Conservation (phyloP, 2,797 vertebrate genomes). For the Sparus aurata region DNA sequence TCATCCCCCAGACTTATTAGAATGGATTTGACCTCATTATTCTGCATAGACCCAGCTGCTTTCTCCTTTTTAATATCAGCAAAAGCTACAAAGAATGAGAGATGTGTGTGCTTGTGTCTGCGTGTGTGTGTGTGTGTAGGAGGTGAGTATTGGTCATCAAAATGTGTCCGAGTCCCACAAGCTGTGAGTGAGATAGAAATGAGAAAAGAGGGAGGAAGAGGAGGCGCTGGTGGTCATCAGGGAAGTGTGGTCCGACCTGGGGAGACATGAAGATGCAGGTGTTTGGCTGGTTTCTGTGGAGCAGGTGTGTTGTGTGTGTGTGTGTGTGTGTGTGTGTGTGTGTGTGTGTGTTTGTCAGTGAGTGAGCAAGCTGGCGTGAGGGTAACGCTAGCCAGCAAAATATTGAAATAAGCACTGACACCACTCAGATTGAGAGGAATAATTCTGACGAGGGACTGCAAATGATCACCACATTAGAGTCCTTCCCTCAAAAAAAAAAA, state of each 20-base stretch:
- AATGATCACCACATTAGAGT: conserved; percentile 81
- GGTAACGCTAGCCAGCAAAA: conserved; percentile 71
- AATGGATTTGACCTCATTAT: conserved; percentile 86
- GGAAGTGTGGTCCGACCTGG: conserved; percentile 72
- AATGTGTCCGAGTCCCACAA: conserved; percentile 73
- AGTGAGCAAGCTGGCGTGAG: conserved; percentile 28
- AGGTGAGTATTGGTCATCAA: conserved; percentile 74
- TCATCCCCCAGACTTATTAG: conserved; percentile 82
- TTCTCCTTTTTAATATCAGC: conserved; percentile 85
- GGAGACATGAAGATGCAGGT: conserved; percentile 81
- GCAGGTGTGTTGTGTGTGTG: conserved; percentile 73
- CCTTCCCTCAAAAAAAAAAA: conserved; percentile 34
- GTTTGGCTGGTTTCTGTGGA: conserved; percentile 74
- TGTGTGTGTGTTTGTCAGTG: conserved; percentile 26
- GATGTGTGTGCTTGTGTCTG: not conserved
- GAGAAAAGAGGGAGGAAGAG: conserved; percentile 67
- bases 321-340: conserved; percentile 26
- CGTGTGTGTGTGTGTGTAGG: conserved; percentile 26
- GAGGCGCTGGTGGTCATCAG: conserved; percentile 52
- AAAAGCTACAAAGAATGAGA: conserved; percentile 74
- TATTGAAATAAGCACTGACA: conserved; percentile 74
- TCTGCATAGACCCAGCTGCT: conserved; percentile 82
- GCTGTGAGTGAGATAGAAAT: conserved; percentile 75
- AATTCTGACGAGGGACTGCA: conserved; percentile 77
- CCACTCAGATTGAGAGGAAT: conserved; percentile 71